Base-by-base conservation (phyloP, 1,140 invertebrate species). In the Drosophila pallidifrons region DNA sequence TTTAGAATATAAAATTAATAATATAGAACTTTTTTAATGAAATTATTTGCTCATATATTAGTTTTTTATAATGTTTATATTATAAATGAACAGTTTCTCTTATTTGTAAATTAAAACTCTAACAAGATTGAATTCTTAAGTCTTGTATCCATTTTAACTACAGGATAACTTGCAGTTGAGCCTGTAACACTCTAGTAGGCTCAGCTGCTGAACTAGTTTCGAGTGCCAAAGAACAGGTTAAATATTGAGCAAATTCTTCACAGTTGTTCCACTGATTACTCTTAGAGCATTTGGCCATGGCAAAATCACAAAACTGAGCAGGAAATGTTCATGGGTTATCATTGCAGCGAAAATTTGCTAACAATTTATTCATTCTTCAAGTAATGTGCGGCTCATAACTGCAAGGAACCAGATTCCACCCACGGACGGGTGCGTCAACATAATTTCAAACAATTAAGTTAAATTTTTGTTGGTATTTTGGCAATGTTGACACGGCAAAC, bases 381-480 rank as follows among this genome's bases (percentile, higher is more conserved):
- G 5, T n/a, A 35, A 54, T 54, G 1, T 35, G 10, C 38, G 38
- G 38, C 3, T 38, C 35, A 38, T 10, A 38, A 25, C 10, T 38
- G 38, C 41, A 43, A 43, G 41, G 41, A n/a, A 43, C 11, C 41
- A 43, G 8, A 35, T 55, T 35, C 13, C 28, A 5, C 28, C 54
- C n/a, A 58, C 16, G 30, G 30, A 70, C 11, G 13, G 10, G 10
- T 46, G 32, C 52, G 47, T 57, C 11, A 73, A 59, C 68, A 81
- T 75, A 75, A 86, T 86, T 85, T 79, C 59, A 61, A 79, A 76
- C 82, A 86, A 82, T 86, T 86, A 70, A 73, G 75, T 69, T 66
- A 76, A 79, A 74, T 79, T 87, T 41, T 67, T 79, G 64, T 69
- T 32, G 67, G 64, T 64, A 79, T 86, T 87, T 82, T 67, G 68